Evolutionary conservation across 2,113 vertebrate species (phyloP), one percentile per base, ranked within the genome.

Genomic region (Megaleporinus macrocephalus): DNA sequence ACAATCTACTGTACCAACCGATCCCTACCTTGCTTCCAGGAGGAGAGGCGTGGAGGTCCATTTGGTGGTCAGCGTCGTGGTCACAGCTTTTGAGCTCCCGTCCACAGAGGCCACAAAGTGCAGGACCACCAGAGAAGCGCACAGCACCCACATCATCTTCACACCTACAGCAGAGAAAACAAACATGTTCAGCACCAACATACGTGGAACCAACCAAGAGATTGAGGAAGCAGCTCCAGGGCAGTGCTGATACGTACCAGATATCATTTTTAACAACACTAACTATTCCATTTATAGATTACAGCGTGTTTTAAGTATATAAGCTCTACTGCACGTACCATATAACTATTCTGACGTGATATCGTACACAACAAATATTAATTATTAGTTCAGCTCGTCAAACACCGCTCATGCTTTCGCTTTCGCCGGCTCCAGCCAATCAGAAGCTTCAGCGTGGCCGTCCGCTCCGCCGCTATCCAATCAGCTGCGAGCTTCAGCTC

Each of bases 81-180:
- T 99, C 77, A 99, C 93, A 16, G 96, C 98, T 90, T 99, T 99
- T 30, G 97, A 98, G 90, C 96, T 96, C 13, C 94, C 95, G 76
- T 86, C 91, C 24, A 86, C 95, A 81, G 90, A 89, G 4, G 91
- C 92, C 20, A 79, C 87, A 69, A 92, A 92, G 79, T 95, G 86
- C 88, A 95, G 92, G 18, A 93, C 86, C 76, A 93, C 90, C 89
- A 94, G 86, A 70, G 95, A 36, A 49, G 87, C 62, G 83, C 85
- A 87, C 87, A 94, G 70, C 86, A 92, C 85, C 91, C 91, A 92
- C 97, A 98, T 97, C 97, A 98, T 97, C 87, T 91, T 97, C 83
- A 1, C 85, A 61, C 85, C 85, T 85, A 49, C 14, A 30, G 85
- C 93, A 94, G 80, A 73, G 86, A 79, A 76, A 18, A 11, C 16